Evolutionary conservation across 2,113 vertebrate genomes (phyloP).

Genomic region (Theristicus caerulescens): DNA sequence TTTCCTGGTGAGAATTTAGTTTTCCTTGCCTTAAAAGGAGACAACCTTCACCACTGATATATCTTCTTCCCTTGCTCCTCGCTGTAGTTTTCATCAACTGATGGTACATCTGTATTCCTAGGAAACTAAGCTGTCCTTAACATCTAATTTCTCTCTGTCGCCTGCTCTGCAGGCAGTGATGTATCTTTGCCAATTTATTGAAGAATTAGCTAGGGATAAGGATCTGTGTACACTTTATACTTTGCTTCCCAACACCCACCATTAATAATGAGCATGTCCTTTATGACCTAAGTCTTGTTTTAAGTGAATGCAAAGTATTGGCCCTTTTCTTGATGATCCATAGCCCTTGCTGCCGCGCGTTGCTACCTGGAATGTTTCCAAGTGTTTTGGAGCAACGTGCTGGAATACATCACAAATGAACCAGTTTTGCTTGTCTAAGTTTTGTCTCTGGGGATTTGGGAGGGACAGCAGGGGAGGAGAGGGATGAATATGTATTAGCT

Average conservation of each 20-base stretch:
- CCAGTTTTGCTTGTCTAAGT: conserved; percentile 34
- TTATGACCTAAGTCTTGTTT: conserved; percentile 27
- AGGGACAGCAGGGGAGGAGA: conserved; percentile 42
- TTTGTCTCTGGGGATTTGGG: conserved; percentile 22
- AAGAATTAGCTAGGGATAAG: conserved; percentile 54
- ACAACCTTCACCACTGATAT: neutral
- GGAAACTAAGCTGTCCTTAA: conserved; percentile 4
- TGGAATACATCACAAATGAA: conserved; percentile 40
- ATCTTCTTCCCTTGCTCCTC: neutral
- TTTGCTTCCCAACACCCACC: conserved; percentile 22
- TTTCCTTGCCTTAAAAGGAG: conserved; percentile 48
- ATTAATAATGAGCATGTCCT: conserved; percentile 48
- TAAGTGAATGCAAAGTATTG: conserved; percentile 28
- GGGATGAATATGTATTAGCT: conserved; percentile 65
- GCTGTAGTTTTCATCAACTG: neutral
- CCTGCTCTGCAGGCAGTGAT: conserved; percentile 24
- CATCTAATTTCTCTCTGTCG: conserved; percentile 57
- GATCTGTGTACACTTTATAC: conserved; percentile 35
- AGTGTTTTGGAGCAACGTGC: conserved; percentile 6
- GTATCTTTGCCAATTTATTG: conserved; percentile 41
- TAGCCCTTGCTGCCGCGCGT: neutral
- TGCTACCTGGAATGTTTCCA: conserved; percentile 33
- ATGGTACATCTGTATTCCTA: conserved; percentile 52
- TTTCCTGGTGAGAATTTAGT: neutral
- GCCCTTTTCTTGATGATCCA: conserved; percentile 10